Evolutionary conservation across 2,113 vertebrate genomes (phyloP).

Genomic region (Mionectes macconnelli): DNA sequence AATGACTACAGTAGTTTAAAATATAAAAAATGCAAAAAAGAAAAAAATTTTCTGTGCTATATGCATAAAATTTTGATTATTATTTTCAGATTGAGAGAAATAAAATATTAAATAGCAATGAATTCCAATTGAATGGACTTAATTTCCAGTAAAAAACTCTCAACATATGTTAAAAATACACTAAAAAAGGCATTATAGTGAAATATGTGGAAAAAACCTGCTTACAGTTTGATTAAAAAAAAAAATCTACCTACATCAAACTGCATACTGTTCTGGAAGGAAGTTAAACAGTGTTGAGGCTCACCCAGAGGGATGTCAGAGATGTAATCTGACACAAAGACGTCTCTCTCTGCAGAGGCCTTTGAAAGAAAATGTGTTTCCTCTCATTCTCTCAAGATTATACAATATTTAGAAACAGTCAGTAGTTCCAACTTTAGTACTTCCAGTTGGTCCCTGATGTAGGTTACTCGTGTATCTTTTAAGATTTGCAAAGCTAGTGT

Average conservation of each 20-base stretch:
- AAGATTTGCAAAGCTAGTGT: background rate
- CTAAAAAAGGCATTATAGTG: background rate
- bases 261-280: slow-evolving; percentile 25
- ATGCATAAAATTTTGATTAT: background rate
- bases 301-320: slow-evolving; percentile 32
- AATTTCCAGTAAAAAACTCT: background rate
- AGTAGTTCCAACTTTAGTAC: slow-evolving; percentile 6
- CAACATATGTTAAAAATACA: background rate
- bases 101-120: background rate
- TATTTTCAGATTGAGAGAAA: background rate
- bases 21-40: background rate
- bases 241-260: background rate
- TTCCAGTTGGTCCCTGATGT: slow-evolving; percentile 15
- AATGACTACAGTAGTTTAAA: background rate
- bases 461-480: slow-evolving; percentile 3
- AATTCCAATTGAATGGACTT: background rate
- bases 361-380: slow-evolving; percentile 66
- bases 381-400: slow-evolving; percentile 52
- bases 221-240: background rate
- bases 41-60: background rate
- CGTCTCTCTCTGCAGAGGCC: background rate
- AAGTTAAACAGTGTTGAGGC: slow-evolving; percentile 11
- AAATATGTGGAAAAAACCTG: background rate
- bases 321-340: slow-evolving; percentile 49
- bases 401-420: slow-evolving; percentile 40